Evolutionary conservation across 2,797 vertebrate species (phyloP).

Genomic region (Gobionotothen gibberifrons): DNA sequence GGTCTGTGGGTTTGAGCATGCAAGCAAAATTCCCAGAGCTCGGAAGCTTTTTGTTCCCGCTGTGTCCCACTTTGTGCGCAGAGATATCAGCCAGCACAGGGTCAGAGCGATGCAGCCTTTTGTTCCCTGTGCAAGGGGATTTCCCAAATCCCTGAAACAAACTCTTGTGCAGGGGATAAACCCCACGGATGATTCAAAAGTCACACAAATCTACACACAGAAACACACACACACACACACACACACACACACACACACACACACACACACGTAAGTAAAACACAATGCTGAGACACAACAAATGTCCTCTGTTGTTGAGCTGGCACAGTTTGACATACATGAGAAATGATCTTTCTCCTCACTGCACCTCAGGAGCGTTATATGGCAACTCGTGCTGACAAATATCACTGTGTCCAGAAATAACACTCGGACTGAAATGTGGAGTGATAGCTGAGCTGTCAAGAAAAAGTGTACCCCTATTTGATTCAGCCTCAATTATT

Average conservation of each 20-base stretch:
- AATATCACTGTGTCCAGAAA: constrained; percentile 48
- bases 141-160: constrained; percentile 72
- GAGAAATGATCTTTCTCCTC: constrained; percentile 55
- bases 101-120: constrained; percentile 61
- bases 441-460: constrained; percentile 38
- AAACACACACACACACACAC: constrained; percentile 20
- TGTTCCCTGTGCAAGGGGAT: constrained; percentile 57
- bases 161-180: constrained; percentile 54
- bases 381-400: constrained; percentile 23
- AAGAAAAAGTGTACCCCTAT: constrained; percentile 46
- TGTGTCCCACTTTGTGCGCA: constrained; percentile 53
- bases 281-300: constrained; percentile 7
- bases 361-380: constrained; percentile 29
- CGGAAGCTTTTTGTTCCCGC: constrained; percentile 51
- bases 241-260: constrained; percentile 44
- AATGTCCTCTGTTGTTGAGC: constrained; percentile 52
- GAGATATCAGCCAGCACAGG: constrained; percentile 64
- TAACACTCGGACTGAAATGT: constrained; percentile 24
- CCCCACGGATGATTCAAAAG: constrained; percentile 26
- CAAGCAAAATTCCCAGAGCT: constrained; percentile 34
- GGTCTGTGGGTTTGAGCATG: constrained; percentile 53
- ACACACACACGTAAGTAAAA: constrained; percentile 7
- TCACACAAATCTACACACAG: constrained; percentile 30
- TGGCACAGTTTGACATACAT: constrained; percentile 53
- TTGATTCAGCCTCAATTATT: constrained; percentile 39